Base-by-base conservation (phyloP, 1,140 invertebrate species). In the Cydia pomonella region DNA sequence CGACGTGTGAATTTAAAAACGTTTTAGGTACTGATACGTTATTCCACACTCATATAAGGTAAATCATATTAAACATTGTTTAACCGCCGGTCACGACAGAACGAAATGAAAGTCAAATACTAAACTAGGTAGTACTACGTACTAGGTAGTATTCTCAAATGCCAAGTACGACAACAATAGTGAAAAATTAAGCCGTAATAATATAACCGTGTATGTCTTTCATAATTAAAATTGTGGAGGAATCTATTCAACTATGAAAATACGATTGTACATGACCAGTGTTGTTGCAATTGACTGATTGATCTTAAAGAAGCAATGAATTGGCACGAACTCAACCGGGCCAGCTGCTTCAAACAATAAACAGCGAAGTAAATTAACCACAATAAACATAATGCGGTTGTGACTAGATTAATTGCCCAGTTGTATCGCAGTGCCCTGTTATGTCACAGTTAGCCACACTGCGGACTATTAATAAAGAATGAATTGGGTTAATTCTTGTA, bases 401-500 rank as follows among this genome's bases (percentile, higher is more conserved):
- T 18, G 53, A n/a, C 21, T 59, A 59, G n/a, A 59, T 59, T 59
- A 59, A 59, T 59, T 59, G 53, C 53, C 53, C 9, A 12, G 53
- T 59, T 21, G 0, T 59, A 59, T 72, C 10, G 23, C 53, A n/a
- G n/a, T 73, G 50, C 72, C 72, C n/a, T 73, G 25, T 73, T 73
- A 73, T 73, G 72, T 50, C 72, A 73, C 72, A 50, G 18, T 73
- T 73, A 41, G 41, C 71, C n/a, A 73, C 41, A 29, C 38, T 16
- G n/a, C 29, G 27, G 64, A 33, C 64, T 69, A 69, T 69, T 69
- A 69, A 69, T 69, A 69, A 33, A 33, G 64, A 18, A 69, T 38
- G 29, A 69, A 69, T 69, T 69, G 29, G 64, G 64, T 33, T 18
- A 69, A 38, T 69, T 69, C 41, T 27, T 23, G 64, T 16, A 41